phyloP scores from a whole-genome alignment of 2,113 vertebrate genomes.

The Passer domesticus region DNA sequence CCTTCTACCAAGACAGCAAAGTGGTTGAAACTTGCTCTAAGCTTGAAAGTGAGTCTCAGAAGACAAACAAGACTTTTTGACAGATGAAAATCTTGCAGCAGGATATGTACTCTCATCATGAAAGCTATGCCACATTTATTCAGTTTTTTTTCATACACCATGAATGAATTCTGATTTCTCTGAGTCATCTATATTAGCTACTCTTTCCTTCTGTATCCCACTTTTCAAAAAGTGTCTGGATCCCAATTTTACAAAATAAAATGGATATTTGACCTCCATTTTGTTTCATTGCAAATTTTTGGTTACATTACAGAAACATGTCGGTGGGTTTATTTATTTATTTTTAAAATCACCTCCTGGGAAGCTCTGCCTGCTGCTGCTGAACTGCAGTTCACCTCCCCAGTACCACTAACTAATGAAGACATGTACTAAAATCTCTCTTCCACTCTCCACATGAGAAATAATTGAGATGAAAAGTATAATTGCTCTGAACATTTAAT shows the following conservation, averaged over 20 bases:
- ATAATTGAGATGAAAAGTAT: background rate
- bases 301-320: background rate
- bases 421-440: background rate
- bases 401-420: background rate
- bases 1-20: rapidly evolving
- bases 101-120: too few relatives aligned
- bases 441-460: background rate
- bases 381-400: background rate
- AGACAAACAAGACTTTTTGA: background rate
- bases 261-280: background rate
- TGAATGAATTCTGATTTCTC: background rate
- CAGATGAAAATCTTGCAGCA: background rate
- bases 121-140: background rate
- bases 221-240: background rate
- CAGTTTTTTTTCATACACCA: background rate
- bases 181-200: background rate
- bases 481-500: background rate
- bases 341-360: background rate
- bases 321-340: rapidly evolving
- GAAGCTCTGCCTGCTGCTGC: background rate
- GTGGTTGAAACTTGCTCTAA: background rate
- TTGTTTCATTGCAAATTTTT: background rate
- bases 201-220: background rate
- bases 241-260: background rate
- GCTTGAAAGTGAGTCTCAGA: background rate